Evolutionary conservation across 2,888 invertebrate genomes (phyloP).

Genomic region (Opisthograptis luteolata): DNA sequence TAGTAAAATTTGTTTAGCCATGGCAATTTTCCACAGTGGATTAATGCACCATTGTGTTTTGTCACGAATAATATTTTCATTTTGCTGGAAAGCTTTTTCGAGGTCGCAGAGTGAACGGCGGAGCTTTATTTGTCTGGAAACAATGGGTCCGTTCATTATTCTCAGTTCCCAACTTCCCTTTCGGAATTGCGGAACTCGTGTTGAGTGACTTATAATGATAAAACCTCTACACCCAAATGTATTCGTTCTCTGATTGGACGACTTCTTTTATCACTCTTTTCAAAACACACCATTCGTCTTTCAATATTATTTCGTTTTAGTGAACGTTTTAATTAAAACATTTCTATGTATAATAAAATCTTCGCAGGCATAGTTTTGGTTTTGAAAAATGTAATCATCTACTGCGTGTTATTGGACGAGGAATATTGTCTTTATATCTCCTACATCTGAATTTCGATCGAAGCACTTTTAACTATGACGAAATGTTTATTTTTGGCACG

Average conservation of each 20-base stretch:
- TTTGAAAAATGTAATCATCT: constrained; percentile 10
- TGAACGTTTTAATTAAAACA: no score
- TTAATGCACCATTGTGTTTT: constrained; percentile 19
- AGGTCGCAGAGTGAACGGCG: constrained; percentile 38
- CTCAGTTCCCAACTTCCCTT: constrained; percentile 42
- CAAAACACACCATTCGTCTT: no score
- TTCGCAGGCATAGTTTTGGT: no score
- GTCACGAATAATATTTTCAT: constrained; percentile 21
- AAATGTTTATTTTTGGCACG: constrained; percentile 35
- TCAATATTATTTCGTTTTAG: no score
- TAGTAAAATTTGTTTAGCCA: constrained; percentile 13
- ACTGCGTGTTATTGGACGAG: constrained; percentile 2
- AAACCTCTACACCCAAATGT: constrained; percentile 39
- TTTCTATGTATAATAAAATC: no score
- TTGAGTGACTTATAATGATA: constrained; percentile 26
- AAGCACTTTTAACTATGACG: constrained; percentile 26
- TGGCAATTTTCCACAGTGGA: constrained; percentile 14
- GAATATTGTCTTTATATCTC: constrained; percentile 15
- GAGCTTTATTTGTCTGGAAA: constrained; percentile 44
- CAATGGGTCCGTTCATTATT: constrained; percentile 48
- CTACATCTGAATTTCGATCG: constrained; percentile 27
- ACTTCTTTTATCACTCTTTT: not conserved
- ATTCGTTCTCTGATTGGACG: constrained; percentile 10
- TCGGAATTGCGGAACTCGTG: constrained; percentile 25
- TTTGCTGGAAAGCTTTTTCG: constrained; percentile 38